Percentiles rank a stretch among this genome's conserved stretches.
Evolutionary conservation across 2,113 vertebrate species (phyloP).

Genomic region (Rhea pennata): DNA sequence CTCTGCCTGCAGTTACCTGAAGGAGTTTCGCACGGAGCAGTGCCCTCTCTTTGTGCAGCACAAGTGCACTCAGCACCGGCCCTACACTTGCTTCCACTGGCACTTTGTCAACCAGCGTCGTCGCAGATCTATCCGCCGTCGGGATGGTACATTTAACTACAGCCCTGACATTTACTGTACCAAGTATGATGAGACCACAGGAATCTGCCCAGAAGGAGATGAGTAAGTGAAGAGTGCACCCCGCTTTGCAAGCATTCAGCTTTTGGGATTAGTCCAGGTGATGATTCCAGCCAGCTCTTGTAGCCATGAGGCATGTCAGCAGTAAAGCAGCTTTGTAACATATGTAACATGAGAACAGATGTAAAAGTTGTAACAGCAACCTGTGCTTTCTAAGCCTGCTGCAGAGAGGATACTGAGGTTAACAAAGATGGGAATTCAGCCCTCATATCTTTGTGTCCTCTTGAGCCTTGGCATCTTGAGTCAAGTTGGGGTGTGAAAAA

Average conservation of each 20-base stretch:
- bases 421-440: background rate
- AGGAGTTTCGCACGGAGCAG: conserved; percentile 98
- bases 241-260: conserved; percentile 31
- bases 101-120: conserved; percentile 97
- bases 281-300: conserved; percentile 19
- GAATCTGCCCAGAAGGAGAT: conserved; percentile 94
- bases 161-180: conserved; percentile 98
- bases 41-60: conserved; percentile 97
- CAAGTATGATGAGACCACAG: conserved; percentile 96
- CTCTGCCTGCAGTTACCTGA: conserved; percentile 88
- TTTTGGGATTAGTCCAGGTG: conserved; percentile 49
- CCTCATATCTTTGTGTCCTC: background rate
- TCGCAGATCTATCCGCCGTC: conserved; percentile 92
- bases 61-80: conserved; percentile 96
- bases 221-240: conserved; percentile 84
- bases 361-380: conserved; percentile 11
- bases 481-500: background rate
- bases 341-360: conserved; percentile 20
- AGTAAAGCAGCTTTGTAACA: conserved; percentile 47
- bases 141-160: conserved; percentile 97
- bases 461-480: fast-evolving
- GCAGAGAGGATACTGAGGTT: background rate
- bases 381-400: background rate
- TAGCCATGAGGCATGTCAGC: conserved; percentile 34
- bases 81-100: conserved; percentile 99